phyloP scores from a whole-genome alignment of 2,888 invertebrate genomes.

The Drosophila picticornis region DNA sequence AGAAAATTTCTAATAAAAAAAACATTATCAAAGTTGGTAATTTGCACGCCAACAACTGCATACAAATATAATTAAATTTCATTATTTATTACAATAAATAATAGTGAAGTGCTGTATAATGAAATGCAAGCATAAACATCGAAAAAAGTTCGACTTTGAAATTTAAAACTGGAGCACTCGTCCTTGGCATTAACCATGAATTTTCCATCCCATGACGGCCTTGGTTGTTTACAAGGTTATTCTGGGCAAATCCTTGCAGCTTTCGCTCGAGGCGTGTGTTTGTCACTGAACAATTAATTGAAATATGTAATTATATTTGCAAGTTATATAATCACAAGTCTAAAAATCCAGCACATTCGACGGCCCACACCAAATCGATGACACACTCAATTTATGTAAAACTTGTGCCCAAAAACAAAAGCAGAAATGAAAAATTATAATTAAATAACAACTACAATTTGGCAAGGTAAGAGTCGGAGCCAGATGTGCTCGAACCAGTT shows the following conservation, averaged over 20 bases:
- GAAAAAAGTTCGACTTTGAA: not conserved
- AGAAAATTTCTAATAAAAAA: not conserved
- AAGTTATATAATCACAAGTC: slow-evolving; percentile 13
- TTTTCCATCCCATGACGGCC: not conserved
- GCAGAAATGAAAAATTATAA: slow-evolving; percentile 54
- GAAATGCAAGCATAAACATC: not conserved
- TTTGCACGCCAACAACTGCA: not conserved
- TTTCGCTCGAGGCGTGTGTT: not conserved
- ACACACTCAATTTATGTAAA: slow-evolving; percentile 20
- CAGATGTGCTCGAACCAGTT: slow-evolving; percentile 16
- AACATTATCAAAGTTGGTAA: not conserved
- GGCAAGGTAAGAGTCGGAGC: not conserved
- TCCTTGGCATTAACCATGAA: slow-evolving; percentile 9
- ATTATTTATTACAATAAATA: not conserved
- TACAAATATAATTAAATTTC: not conserved
- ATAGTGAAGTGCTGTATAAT: not conserved
- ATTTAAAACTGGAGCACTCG: not conserved
- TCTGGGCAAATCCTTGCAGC: slow-evolving; percentile 2
- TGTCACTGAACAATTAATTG: slow-evolving; percentile 45
- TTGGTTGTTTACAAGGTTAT: slow-evolving; percentile 5
- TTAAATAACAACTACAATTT: slow-evolving; percentile 54
- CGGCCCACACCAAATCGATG: slow-evolving; percentile 14
- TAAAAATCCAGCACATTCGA: not conserved
- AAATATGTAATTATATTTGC: slow-evolving; percentile 67
- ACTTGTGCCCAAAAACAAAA: not conserved